Evolutionary conservation across 2,113 vertebrate species (phyloP).

Genomic region (Engraulis encrasicolus): DNA sequence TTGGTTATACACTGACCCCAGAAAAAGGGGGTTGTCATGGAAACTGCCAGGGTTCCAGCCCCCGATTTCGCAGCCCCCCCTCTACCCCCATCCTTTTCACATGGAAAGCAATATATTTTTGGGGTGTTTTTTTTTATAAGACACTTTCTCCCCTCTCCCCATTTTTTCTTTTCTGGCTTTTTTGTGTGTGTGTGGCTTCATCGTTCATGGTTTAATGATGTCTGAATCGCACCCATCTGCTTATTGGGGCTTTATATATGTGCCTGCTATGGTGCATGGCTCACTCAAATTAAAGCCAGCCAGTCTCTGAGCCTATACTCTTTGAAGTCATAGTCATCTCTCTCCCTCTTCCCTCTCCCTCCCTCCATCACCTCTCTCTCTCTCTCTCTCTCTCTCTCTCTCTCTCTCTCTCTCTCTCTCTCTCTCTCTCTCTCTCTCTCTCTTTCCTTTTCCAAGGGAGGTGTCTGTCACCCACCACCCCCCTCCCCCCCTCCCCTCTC

Average conservation of each 20-base stretch:
- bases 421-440: too few species aligned
- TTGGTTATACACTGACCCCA: constrained; percentile 72
- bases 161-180: background rate
- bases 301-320: constrained; percentile 42
- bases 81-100: constrained; percentile 41
- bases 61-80: background rate
- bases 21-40: constrained; percentile 74
- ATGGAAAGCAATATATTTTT: constrained; percentile 56
- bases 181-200: constrained; percentile 30
- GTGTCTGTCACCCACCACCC: background rate
- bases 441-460: too few species aligned
- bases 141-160: constrained; percentile 7
- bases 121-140: constrained; percentile 33
- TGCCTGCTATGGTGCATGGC: constrained; percentile 39
- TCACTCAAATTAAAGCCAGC: constrained; percentile 60
- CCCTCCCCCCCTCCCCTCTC: background rate
- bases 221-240: constrained; percentile 58
- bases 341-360: too few species aligned
- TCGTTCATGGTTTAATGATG: constrained; percentile 32
- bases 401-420: too few species aligned
- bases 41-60: constrained; percentile 66
- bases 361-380: too few species aligned
- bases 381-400: too few species aligned
- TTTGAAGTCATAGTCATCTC: constrained; percentile 49
- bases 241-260: constrained; percentile 52